Percentiles rank a stretch among this genome's conserved stretches.
Conservation (phyloP, 2,113 vertebrate genomes). For the Periophthalmus modestus region DNA sequence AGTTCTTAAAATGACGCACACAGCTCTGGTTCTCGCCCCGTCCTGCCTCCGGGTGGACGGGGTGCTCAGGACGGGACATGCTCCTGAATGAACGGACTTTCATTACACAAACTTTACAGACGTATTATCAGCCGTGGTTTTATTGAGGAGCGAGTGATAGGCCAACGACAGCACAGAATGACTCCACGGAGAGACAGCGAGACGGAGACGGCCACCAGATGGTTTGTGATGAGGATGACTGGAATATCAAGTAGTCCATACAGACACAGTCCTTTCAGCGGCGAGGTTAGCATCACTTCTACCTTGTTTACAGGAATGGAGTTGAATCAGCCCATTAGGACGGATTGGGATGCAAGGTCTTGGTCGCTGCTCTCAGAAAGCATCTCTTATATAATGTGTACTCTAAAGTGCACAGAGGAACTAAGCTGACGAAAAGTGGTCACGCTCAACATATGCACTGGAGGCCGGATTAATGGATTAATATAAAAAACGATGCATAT, state of each 20-base stretch:
- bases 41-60: slow-evolving; percentile 9
- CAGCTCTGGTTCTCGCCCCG: not conserved
- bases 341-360: slow-evolving; percentile 32
- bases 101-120: slow-evolving; percentile 57
- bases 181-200: slow-evolving; percentile 50
- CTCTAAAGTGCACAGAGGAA: not conserved
- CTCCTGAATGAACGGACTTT: slow-evolving; percentile 66
- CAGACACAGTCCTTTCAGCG: slow-evolving; percentile 49
- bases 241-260: slow-evolving; percentile 60
- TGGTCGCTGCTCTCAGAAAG: slow-evolving; percentile 25
- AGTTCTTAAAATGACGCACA: not conserved
- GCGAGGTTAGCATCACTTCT: slow-evolving; percentile 39
- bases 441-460: slow-evolving; percentile 33
- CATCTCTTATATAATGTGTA: slow-evolving; percentile 31
- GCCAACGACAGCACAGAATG: slow-evolving; percentile 65
- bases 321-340: slow-evolving; percentile 48
- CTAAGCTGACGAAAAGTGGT: slow-evolving; percentile 9
- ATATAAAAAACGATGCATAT: not conserved
- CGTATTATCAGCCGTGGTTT: slow-evolving; percentile 72
- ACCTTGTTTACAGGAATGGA: slow-evolving; percentile 56
- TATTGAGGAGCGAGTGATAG: slow-evolving; percentile 72
- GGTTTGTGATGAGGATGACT: slow-evolving; percentile 53
- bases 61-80: slow-evolving; percentile 31
- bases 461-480: not conserved
- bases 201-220: slow-evolving; percentile 70